Conservation (phyloP, 2,113 vertebrate genomes). For the Romanogobio albipinnatus region DNA sequence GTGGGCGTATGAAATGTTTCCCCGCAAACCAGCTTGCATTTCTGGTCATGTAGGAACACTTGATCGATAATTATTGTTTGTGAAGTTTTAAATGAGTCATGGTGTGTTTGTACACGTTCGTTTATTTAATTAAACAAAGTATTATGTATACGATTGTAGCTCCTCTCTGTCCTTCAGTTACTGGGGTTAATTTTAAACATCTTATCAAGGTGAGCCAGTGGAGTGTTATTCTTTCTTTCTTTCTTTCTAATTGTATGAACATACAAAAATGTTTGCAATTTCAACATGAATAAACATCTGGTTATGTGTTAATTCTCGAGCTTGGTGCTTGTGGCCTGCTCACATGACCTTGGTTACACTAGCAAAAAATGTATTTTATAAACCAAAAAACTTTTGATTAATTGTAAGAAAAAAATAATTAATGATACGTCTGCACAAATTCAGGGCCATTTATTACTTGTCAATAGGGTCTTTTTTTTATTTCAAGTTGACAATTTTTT, state of each 20-base stretch:
- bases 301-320: too few relatives aligned
- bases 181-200: not conserved
- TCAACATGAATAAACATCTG: too few relatives aligned
- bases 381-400: too few relatives aligned
- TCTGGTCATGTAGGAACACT: slow-evolving; percentile 30
- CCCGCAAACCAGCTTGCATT: slow-evolving; percentile 19
- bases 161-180: not conserved
- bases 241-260: too few relatives aligned
- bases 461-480: too few relatives aligned
- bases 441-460: too few relatives aligned
- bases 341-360: not conserved
- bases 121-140: not conserved
- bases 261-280: too few relatives aligned
- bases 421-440: too few relatives aligned
- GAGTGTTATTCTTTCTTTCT: not conserved
- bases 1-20: not conserved
- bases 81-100: not conserved
- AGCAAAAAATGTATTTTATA: not conserved
- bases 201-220: not conserved
- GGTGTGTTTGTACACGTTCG: not conserved
- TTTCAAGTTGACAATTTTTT: too few relatives aligned
- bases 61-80: slow-evolving; percentile 21
- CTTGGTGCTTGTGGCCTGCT: too few relatives aligned
- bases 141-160: not conserved
- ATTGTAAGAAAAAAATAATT: too few relatives aligned